Conservation (phyloP, 2,888 invertebrate species). For the Mimumesa dahlbomi region DNA sequence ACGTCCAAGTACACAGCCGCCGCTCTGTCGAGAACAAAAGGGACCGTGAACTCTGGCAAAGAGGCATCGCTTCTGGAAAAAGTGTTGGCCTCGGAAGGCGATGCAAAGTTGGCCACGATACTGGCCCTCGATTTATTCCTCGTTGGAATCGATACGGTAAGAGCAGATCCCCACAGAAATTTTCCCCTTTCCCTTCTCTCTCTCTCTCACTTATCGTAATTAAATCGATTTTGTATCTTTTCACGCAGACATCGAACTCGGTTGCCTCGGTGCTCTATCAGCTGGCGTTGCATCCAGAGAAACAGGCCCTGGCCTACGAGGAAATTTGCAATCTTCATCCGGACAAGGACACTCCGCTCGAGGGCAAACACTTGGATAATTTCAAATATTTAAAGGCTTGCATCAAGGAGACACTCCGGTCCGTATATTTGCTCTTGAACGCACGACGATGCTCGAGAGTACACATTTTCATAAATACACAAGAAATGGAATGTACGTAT, state of each 20-base stretch:
- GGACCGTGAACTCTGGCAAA: slow-evolving; percentile 70
- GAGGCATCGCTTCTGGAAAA: slow-evolving; percentile 85
- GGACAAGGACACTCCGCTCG: slow-evolving; percentile 80
- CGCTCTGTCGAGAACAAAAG: slow-evolving; percentile 80
- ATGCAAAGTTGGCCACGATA: slow-evolving; percentile 85
- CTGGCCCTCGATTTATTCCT: slow-evolving; percentile 88
- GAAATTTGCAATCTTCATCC: slow-evolving; percentile 83
- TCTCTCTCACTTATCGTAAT: too few species aligned
- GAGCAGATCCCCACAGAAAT: slow-evolving; percentile 43
- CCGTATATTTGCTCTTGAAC: slow-evolving; percentile 15
- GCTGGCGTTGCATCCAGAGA: slow-evolving; percentile 84
- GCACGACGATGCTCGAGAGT: too few species aligned
- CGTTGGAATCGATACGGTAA: slow-evolving; percentile 90
- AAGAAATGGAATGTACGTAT: too few species aligned
- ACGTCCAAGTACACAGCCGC: slow-evolving; percentile 84
- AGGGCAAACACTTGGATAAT: slow-evolving; percentile 83
- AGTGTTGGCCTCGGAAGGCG: slow-evolving; percentile 83
- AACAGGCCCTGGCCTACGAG: slow-evolving; percentile 84
- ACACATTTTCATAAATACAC: background rate
- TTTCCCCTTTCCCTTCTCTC: too few species aligned
- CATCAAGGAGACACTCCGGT: slow-evolving; percentile 89
- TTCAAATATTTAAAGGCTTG: slow-evolving; percentile 87
- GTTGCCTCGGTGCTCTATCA: slow-evolving; percentile 88
- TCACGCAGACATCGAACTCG: slow-evolving; percentile 88
- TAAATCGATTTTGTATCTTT: too few species aligned